phyloP scores from a whole-genome alignment of 1,140 invertebrate species.

The Monochamus saltuarius region DNA sequence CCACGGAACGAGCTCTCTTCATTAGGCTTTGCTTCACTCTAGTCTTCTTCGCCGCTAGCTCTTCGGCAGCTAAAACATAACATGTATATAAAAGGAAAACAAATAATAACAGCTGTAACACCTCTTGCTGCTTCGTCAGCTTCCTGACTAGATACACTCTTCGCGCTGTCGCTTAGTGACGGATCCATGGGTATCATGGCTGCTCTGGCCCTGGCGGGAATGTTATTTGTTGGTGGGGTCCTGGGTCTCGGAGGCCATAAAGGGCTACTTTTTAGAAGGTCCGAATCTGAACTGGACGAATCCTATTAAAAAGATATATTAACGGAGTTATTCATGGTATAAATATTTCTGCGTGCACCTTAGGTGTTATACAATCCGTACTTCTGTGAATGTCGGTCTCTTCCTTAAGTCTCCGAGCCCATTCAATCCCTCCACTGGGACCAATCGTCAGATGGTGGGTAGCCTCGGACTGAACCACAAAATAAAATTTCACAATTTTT shows the following conservation, averaged over 20 bases:
- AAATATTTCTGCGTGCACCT: conserved; percentile 50
- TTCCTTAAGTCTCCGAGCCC: conserved; percentile 61
- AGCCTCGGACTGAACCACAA: conserved; percentile 32
- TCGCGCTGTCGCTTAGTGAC: conserved; percentile 56
- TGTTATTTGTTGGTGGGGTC: conserved; percentile 35
- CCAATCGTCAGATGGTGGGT: conserved; percentile 63
- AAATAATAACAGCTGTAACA: conserved; percentile 11
- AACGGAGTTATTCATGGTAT: neutral
- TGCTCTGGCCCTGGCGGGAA: conserved; percentile 34
- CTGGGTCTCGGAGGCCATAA: conserved; percentile 47
- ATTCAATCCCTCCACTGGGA: conserved; percentile 65
- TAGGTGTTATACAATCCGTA: conserved; percentile 67
- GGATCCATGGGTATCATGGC: conserved; percentile 39
- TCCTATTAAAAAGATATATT: conserved; percentile 34
- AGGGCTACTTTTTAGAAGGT: conserved; percentile 56
- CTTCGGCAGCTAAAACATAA: conserved; percentile 53
- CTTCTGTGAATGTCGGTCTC: conserved; percentile 61
- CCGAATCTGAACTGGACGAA: conserved; percentile 61
- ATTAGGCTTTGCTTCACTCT: conserved; percentile 72
- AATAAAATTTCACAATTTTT: no score
- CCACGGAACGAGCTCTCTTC: conserved; percentile 77
- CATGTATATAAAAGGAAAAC: no score
- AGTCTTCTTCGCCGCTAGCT: conserved; percentile 66
- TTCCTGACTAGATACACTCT: conserved; percentile 59
- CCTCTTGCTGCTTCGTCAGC: conserved; percentile 49